Evolutionary conservation across 2,113 vertebrate species (phyloP).

Genomic region (Podiceps cristatus): DNA sequence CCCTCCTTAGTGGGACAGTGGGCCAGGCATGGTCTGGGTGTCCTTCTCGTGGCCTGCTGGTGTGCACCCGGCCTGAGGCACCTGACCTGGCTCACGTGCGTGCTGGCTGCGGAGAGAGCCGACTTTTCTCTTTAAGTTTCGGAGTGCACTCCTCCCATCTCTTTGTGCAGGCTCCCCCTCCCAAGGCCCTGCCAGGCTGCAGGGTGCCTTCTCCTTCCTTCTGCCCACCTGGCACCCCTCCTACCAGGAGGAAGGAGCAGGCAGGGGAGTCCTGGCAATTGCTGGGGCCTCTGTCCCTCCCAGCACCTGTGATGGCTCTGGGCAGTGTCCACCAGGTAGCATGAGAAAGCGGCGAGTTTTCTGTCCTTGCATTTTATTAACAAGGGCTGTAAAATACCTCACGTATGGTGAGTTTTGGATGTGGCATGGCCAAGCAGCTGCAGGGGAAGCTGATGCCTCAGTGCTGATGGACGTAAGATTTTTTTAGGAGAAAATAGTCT

Average conservation of each 20-base stretch:
- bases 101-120: accelerated
- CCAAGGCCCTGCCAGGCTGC: background rate
- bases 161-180: accelerated
- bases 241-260: background rate
- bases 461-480: background rate
- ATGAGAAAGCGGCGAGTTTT: background rate
- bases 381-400: background rate
- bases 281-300: background rate
- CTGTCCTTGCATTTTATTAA: background rate
- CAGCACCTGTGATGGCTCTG: too few species aligned
- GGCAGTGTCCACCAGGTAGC: background rate
- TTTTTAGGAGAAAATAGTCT: background rate
- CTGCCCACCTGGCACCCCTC: background rate
- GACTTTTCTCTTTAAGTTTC: background rate
- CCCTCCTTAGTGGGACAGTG: accelerated
- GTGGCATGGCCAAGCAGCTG: background rate
- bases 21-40: background rate
- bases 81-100: accelerated
- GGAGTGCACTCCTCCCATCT: background rate
- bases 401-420: accelerated
- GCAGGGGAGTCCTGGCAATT: background rate
- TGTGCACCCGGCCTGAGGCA: background rate
- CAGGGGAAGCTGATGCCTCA: background rate
- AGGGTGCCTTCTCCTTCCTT: background rate
- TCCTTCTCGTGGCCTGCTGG: background rate